A percentile compares a stretch with the other conserved stretches of the same genome.
These are phyloP conservation scores for Okapia johnstoni DNA, from an alignment of 2,113 vertebrate genomes.

Conservation along the genomic window DNA sequence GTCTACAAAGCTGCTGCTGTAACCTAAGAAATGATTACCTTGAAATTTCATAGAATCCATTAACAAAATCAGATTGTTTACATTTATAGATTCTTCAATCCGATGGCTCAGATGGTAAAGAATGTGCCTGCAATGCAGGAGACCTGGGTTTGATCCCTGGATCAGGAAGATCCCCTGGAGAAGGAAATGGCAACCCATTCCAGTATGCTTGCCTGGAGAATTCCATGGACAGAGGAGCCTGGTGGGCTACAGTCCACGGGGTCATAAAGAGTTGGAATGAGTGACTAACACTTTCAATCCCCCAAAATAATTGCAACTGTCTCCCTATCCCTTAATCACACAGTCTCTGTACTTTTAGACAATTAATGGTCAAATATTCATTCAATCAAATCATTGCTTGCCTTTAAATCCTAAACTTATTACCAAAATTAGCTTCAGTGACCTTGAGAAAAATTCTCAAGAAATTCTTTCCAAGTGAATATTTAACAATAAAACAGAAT, in stretches of 20 bases:
- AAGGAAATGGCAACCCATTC: neutral
- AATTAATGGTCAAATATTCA: neutral
- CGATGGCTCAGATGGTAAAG: neutral
- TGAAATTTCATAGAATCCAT: neutral
- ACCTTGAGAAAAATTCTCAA: neutral
- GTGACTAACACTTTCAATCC: neutral
- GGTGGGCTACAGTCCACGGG: neutral
- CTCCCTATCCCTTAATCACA: neutral
- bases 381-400: neutral
- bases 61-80: neutral
- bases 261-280: neutral
- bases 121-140: neutral
- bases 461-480: neutral
- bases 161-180: neutral
- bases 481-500: constrained; percentile 14
- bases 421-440: neutral
- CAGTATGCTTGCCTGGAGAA: neutral
- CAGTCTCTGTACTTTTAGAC: neutral
- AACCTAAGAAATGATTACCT: neutral
- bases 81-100: neutral
- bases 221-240: neutral
- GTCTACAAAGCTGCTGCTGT: neutral
- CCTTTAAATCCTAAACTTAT: neutral
- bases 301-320: neutral
- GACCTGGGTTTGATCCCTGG: neutral